These are phyloP conservation scores for Automeris io DNA, from an alignment of 2,888 invertebrate species.

Conservation along the genomic window DNA sequence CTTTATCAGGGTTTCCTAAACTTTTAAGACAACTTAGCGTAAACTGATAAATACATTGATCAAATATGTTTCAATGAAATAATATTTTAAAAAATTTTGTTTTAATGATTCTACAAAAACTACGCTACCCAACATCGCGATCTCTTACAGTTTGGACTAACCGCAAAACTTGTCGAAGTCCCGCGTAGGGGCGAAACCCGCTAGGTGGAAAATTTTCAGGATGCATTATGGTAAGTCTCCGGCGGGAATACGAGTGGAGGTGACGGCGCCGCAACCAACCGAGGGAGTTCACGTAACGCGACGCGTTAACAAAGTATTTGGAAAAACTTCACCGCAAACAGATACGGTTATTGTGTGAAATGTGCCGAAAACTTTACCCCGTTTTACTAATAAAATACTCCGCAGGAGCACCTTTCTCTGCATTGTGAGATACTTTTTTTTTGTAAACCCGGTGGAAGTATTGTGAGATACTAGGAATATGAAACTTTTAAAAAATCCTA, in stretches of 20 bases:
- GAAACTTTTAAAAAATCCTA: too few species aligned
- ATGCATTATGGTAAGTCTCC: slow-evolving; percentile 36
- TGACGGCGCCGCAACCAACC: slow-evolving; percentile 8
- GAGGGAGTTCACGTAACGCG: not conserved
- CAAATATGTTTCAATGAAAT: too few species aligned
- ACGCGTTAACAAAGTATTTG: slow-evolving; percentile 9
- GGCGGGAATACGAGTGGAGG: slow-evolving; percentile 7
- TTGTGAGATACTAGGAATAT: too few species aligned
- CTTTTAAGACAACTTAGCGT: too few species aligned
- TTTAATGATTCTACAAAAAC: too few species aligned
- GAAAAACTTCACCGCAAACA: slow-evolving; percentile 1
- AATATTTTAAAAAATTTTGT: too few species aligned
- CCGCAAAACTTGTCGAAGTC: slow-evolving; percentile 13
- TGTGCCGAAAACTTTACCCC: not conserved
- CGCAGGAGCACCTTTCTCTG: too few species aligned
- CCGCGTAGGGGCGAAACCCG: slow-evolving; percentile 19
- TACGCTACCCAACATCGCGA: too few species aligned
- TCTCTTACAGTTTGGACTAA: not conserved
- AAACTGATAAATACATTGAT: too few species aligned
- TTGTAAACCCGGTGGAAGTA: too few species aligned
- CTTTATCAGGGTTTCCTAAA: too few species aligned
- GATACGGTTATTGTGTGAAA: slow-evolving; percentile 1
- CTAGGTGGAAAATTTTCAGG: slow-evolving; percentile 33
- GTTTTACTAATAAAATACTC: not conserved
- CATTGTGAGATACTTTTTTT: too few species aligned